phyloP scores from a whole-genome alignment of 2,113 vertebrate species.

The Phylloscopus whistleri region DNA sequence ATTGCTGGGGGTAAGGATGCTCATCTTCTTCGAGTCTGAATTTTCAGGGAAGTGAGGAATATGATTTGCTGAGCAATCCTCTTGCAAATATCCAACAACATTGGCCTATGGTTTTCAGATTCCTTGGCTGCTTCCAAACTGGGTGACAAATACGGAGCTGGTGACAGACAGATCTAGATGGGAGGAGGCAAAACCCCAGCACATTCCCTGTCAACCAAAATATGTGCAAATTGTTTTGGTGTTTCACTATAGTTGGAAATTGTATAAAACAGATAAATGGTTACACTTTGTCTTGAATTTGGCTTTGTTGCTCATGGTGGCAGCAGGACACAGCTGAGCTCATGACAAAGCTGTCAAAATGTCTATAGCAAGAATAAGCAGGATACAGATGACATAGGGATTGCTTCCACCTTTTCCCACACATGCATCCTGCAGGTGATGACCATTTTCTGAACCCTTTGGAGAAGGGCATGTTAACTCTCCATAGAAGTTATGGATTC shows the following conservation, averaged over 20 bases:
- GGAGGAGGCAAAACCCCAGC: neutral
- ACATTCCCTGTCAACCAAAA: neutral
- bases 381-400: neutral
- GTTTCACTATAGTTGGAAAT: neutral
- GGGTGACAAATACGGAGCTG: neutral
- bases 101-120: neutral
- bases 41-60: fast-evolving
- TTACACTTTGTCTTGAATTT: neutral
- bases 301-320: neutral
- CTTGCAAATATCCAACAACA: neutral
- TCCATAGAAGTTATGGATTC: neutral
- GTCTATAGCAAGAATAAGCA: neutral
- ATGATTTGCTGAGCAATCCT: neutral
- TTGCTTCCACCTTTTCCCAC: neutral
- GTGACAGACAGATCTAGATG: neutral
- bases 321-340: neutral
- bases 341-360: neutral
- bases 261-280: neutral
- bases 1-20: neutral
- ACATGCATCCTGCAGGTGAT: neutral
- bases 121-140: neutral
- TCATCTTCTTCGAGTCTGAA: neutral
- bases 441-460: neutral
- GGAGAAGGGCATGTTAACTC: neutral
- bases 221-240: neutral